Evolutionary conservation across 1,140 invertebrate species (phyloP).

Genomic region (Orussus abietinus): DNA sequence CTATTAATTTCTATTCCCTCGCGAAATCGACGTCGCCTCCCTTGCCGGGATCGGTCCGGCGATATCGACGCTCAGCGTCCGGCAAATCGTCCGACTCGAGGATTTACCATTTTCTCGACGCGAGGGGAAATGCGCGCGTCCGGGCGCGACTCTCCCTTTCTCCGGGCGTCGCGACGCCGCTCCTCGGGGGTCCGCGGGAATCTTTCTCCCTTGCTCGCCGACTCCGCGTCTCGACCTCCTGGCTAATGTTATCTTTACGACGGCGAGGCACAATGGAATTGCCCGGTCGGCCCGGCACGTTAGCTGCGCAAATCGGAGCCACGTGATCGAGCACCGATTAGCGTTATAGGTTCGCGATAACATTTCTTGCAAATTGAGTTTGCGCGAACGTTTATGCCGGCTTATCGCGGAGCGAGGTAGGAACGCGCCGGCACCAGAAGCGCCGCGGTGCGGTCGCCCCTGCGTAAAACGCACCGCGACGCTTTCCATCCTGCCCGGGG

Average conservation of each 20-base stretch:
- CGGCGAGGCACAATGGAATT: slow-evolving; percentile 14
- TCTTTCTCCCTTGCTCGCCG: no score
- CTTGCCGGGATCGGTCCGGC: no score
- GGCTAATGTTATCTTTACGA: slow-evolving; percentile 28
- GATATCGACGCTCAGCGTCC: background rate
- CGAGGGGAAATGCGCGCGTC: no score
- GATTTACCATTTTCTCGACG: background rate
- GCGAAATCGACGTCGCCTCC: no score
- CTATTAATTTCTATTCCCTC: no score
- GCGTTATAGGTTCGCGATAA: slow-evolving; percentile 29
- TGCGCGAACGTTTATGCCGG: slow-evolving; percentile 21
- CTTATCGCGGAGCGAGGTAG: slow-evolving; percentile 22
- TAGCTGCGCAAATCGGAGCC: slow-evolving; percentile 17
- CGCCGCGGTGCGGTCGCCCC: no score
- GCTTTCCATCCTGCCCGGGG: no score
- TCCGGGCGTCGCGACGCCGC: no score
- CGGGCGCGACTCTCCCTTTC: no score
- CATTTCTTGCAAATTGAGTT: slow-evolving; percentile 27
- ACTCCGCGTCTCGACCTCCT: no score
- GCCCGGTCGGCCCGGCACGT: slow-evolving; percentile 4
- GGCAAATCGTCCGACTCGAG: background rate
- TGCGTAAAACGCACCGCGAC: no score
- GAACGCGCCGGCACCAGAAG: background rate
- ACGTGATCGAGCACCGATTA: slow-evolving; percentile 26
- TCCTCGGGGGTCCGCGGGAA: no score